phyloP scores from a whole-genome alignment of 2,113 vertebrate genomes.

The Ophiodon elongatus region DNA sequence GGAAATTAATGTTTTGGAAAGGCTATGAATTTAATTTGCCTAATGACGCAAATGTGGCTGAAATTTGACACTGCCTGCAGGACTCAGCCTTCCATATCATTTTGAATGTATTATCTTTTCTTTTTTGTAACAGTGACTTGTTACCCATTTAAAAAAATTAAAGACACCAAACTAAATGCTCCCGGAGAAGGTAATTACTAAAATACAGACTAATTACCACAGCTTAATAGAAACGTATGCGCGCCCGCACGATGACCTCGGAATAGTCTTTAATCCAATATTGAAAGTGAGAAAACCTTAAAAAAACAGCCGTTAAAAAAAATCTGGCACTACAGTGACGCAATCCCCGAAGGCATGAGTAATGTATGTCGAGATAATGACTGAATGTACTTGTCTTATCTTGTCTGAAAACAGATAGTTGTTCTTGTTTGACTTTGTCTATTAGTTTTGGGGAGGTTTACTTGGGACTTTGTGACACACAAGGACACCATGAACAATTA shows the following conservation, averaged over 20 bases:
- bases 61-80: constrained; percentile 7
- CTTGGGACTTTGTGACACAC: not conserved
- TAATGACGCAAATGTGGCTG: constrained; percentile 7
- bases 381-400: not conserved
- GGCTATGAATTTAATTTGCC: constrained; percentile 8
- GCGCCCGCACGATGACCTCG: not conserved
- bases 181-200: constrained; percentile 21
- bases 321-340: constrained; percentile 15
- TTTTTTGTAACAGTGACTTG: constrained; percentile 2
- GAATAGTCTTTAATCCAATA: constrained; percentile 5
- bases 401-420: not conserved
- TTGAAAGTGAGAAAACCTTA: constrained; percentile 23
- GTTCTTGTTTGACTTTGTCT: not conserved
- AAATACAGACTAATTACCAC: constrained; percentile 7
- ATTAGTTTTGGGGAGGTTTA: not conserved
- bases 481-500: not conserved
- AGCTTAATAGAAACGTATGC: not conserved
- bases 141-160: constrained; percentile 19
- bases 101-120: not conserved
- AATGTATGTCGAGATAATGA: not conserved
- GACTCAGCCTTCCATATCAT: not conserved
- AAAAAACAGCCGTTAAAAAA: constrained; percentile 19
- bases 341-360: constrained; percentile 10
- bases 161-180: constrained; percentile 7
- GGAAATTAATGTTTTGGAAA: not conserved